phyloP scores from a whole-genome alignment of 2,888 invertebrate genomes.

The Miltochrista miniata region DNA sequence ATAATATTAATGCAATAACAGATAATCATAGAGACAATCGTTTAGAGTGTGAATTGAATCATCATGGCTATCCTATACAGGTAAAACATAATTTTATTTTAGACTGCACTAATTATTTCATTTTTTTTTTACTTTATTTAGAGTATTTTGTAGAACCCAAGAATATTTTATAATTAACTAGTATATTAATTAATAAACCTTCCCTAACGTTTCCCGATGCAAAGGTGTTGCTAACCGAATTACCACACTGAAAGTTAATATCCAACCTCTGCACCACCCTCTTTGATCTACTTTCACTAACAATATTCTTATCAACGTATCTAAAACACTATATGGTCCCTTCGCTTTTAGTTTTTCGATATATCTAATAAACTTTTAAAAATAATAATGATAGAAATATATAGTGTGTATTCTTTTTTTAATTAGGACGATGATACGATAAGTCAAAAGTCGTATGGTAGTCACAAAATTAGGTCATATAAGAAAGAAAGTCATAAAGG shows the following conservation, averaged over 20 bases:
- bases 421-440: slow-evolving; percentile 88
- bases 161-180: too few relatives aligned
- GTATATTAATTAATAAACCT: too few relatives aligned
- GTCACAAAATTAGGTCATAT: slow-evolving; percentile 94
- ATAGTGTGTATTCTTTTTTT: not conserved
- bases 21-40: slow-evolving; percentile 90
- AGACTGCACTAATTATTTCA: too few relatives aligned
- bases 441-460: slow-evolving; percentile 96
- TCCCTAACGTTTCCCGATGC: too few relatives aligned
- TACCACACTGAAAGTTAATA: too few relatives aligned
- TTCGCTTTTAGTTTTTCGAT: too few relatives aligned
- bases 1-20: slow-evolving; percentile 92
- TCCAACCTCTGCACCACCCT: too few relatives aligned
- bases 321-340: not conserved
- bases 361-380: not conserved
- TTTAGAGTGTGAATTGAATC: slow-evolving; percentile 89
- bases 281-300: too few relatives aligned
- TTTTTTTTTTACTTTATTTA: too few relatives aligned
- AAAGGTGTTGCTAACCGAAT: too few relatives aligned
- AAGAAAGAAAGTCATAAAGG: slow-evolving; percentile 97
- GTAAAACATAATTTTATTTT: slow-evolving; percentile 38
- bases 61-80: slow-evolving; percentile 87
- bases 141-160: too few relatives aligned
- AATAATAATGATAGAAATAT: not conserved
- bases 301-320: too few relatives aligned